phyloP scores from a whole-genome alignment of 2,888 invertebrate genomes.

The Dorcus hopei region DNA sequence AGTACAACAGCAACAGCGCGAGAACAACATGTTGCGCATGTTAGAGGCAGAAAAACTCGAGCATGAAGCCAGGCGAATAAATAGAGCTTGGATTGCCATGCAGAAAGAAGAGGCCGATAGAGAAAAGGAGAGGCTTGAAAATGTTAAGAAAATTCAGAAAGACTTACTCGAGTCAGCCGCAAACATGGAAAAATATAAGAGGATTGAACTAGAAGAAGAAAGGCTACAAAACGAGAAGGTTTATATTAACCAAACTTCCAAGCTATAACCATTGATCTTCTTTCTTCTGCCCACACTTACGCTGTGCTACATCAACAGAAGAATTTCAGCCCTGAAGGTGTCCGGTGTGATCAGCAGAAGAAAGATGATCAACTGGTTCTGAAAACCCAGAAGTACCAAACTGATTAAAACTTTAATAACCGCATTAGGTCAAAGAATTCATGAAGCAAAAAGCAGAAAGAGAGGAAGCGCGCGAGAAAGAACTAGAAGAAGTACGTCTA shows the following conservation, averaged over 20 bases:
- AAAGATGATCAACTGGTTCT: too few species aligned
- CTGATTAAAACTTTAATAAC: background rate
- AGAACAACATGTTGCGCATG: constrained; percentile 53
- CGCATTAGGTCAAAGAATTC: constrained; percentile 55
- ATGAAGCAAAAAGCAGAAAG: constrained; percentile 60
- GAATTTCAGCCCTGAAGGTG: too few species aligned
- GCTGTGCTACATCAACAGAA: too few species aligned
- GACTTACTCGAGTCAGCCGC: constrained; percentile 61
- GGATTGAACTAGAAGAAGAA: constrained; percentile 63
- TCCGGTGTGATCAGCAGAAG: too few species aligned
- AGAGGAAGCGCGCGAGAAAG: constrained; percentile 56
- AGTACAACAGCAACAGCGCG: constrained; percentile 51
- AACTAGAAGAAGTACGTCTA: constrained; percentile 53
- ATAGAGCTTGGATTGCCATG: constrained; percentile 61
- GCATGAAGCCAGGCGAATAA: constrained; percentile 63
- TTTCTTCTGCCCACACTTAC: too few species aligned
- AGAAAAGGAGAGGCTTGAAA: constrained; percentile 53
- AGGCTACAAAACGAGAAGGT: constrained; percentile 62
- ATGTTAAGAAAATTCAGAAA: constrained; percentile 56
- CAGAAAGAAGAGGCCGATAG: constrained; percentile 63
- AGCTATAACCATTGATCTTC: too few species aligned
- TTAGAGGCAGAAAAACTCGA: constrained; percentile 66
- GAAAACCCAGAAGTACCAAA: too few species aligned
- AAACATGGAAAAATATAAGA: constrained; percentile 59
- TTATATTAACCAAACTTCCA: constrained; percentile 5